Percentiles rank a stretch among this genome's conserved stretches.
phyloP scores from a whole-genome alignment of 2,888 invertebrate species.

The Tipula helvola region DNA sequence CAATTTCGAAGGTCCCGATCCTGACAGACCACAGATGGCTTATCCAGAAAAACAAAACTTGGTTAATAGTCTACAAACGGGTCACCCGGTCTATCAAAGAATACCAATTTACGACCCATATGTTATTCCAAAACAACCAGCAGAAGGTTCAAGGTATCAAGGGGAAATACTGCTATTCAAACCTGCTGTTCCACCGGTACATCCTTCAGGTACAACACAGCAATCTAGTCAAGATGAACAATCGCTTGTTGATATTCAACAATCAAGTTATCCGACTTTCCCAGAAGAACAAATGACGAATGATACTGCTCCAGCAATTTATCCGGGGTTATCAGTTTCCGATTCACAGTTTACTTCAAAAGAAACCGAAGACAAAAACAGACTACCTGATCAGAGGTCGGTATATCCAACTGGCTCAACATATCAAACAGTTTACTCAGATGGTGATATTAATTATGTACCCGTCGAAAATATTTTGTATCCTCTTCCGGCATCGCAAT shows the following conservation, averaged over 20 bases:
- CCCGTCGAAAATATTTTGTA: neutral
- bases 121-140: no score
- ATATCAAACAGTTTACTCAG: neutral
- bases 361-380: neutral
- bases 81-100: no score
- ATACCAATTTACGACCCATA: no score
- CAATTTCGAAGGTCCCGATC: no score
- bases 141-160: neutral
- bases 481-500: neutral
- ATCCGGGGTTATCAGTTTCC: neutral
- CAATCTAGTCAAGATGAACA: neutral
- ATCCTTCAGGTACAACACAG: neutral
- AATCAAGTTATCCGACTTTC: neutral
- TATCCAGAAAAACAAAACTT: no score
- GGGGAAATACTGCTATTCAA: neutral
- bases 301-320: no score
- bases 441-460: neutral
- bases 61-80: neutral
- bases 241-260: neutral
- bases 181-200: neutral
- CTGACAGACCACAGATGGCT: no score
- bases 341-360: neutral
- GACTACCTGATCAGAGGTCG: no score
- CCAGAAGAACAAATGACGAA: no score
- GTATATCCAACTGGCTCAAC: neutral